Evolutionary conservation across 2,797 vertebrate genomes (phyloP).

Genomic region (Ptychadena robeensis): DNA sequence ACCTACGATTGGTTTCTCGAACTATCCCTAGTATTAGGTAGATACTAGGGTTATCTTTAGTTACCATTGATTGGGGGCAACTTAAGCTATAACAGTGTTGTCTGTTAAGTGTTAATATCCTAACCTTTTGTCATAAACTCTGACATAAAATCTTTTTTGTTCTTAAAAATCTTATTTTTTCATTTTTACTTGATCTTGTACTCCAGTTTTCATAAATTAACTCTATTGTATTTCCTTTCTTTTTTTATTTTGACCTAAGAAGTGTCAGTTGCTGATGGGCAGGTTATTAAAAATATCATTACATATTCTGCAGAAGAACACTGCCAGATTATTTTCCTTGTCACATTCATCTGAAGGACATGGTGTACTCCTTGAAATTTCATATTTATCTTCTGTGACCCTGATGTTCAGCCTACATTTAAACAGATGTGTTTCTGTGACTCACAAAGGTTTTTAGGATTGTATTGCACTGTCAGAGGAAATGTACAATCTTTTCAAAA

Average conservation of each 20-base stretch:
- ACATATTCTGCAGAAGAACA: constrained; percentile 1
- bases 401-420: neutral
- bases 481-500: neutral
- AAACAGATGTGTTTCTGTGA: neutral
- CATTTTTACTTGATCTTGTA: neutral
- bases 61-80: no score
- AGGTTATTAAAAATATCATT: neutral
- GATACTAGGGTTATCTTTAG: no score
- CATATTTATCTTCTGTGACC: neutral
- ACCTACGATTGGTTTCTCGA: no score
- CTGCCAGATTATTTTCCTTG: neutral
- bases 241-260: neutral
- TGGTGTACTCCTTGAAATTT: neutral
- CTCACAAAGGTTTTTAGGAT: neutral
- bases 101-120: no score
- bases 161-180: no score
- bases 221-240: neutral
- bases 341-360: neutral
- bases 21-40: no score
- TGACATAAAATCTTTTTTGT: neutral
- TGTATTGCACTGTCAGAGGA: neutral
- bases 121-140: no score
- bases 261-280: neutral
- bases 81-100: no score
- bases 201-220: neutral